A percentile compares a stretch with the other conserved stretches of the same genome.
Evolutionary conservation across 2,113 vertebrate species (phyloP).

Genomic region (Vidua chalybeata): DNA sequence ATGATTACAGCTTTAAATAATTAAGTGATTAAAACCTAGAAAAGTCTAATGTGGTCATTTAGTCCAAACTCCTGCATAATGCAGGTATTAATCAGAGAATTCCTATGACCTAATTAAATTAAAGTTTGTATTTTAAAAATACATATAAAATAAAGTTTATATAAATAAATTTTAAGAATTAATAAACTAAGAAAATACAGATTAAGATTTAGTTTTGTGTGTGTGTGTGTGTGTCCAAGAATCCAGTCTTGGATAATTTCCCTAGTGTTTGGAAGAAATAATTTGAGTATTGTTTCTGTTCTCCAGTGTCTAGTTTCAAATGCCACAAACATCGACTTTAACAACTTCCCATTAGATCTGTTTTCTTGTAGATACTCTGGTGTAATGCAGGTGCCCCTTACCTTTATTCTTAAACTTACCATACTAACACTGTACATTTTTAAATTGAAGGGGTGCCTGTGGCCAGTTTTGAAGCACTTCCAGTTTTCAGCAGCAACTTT

Average conservation of each 20-base stretch:
- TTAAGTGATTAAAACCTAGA: background rate
- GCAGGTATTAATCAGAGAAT: background rate
- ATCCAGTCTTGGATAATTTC: background rate
- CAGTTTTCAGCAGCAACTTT: background rate
- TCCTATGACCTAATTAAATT: background rate
- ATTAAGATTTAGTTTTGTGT: background rate
- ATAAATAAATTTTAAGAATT: background rate
- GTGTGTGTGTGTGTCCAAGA: background rate
- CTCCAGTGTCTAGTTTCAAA: background rate
- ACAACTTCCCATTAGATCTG: background rate
- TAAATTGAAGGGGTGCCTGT: background rate
- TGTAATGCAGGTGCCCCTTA: background rate
- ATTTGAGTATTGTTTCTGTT: background rate
- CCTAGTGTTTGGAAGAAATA: background rate
- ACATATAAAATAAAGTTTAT: background rate
- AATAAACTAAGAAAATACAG: background rate
- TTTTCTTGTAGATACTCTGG: background rate
- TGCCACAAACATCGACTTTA: background rate
- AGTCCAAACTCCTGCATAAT: background rate
- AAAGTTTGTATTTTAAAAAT: background rate
- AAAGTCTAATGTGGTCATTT: background rate
- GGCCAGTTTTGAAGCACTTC: background rate
- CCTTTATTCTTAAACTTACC: background rate
- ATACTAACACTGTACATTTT: background rate
- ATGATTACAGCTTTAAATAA: conserved; percentile 16